Conservation (phyloP, 2,797 vertebrate genomes). For the Thripadectes ignobilis region DNA sequence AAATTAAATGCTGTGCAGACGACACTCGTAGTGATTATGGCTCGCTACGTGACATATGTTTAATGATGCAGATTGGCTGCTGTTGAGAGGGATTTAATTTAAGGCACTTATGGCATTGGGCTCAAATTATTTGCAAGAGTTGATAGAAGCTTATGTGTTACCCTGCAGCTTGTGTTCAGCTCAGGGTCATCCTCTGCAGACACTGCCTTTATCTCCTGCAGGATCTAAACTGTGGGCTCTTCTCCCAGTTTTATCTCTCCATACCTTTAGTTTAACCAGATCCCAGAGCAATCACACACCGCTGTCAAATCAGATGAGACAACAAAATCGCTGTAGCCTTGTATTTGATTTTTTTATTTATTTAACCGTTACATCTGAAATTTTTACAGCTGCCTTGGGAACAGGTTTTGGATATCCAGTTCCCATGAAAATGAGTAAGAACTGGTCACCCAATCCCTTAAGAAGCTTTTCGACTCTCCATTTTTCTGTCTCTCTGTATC, state of each 20-base stretch:
- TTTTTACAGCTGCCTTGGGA: not conserved
- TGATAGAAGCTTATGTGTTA: slow-evolving; percentile 59
- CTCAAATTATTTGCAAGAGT: slow-evolving; percentile 59
- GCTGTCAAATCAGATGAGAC: not conserved
- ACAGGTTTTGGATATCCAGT: not conserved
- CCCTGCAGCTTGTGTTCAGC: slow-evolving; percentile 47
- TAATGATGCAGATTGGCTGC: slow-evolving; percentile 60
- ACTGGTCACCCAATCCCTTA: not conserved
- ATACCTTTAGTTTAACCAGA: not conserved
- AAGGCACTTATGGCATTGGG: slow-evolving; percentile 52
- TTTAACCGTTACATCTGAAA: accelerated
- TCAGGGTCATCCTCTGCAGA: slow-evolving; percentile 15
- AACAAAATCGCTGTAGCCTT: not conserved
- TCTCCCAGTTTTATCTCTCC: not conserved
- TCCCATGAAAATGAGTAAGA: not conserved
- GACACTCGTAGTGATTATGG: not conserved
- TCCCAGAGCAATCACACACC: not conserved
- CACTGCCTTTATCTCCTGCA: not conserved
- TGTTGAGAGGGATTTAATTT: slow-evolving; percentile 59
- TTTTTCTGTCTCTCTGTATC: not conserved
- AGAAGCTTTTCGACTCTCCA: not conserved
- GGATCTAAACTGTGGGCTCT: not conserved
- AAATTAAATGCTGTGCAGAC: not conserved
- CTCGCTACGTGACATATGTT: slow-evolving; percentile 31
- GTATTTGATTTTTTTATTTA: not conserved